Conservation (phyloP, 2,113 vertebrate species). For the Corydoras sp. region DNA sequence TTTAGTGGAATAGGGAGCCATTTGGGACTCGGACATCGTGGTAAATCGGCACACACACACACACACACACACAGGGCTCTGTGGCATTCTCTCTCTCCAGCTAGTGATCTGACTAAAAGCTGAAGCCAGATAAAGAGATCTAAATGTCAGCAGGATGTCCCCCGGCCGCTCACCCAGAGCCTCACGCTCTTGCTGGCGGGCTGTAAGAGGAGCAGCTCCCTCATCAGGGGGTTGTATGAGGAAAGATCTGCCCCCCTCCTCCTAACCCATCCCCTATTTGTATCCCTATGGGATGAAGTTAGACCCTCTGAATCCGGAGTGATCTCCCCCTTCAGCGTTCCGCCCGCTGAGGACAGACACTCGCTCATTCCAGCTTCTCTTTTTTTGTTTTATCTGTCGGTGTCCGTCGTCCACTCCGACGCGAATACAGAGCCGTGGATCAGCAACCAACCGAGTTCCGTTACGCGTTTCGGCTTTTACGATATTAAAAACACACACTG, state of each 20-base stretch:
- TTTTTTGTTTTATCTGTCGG: too few relatives aligned
- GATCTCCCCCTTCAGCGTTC: constrained; percentile 77
- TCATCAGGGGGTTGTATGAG: constrained; percentile 88
- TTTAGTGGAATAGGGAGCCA: too few relatives aligned
- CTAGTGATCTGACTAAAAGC: constrained; percentile 73
- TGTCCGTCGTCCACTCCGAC: too few relatives aligned
- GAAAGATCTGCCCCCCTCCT: constrained; percentile 86
- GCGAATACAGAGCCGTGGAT: too few relatives aligned
- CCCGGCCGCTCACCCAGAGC: constrained; percentile 92
- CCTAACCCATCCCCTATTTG: constrained; percentile 64
- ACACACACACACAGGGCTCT: constrained; percentile 39
- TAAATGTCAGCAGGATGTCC: constrained; percentile 87
- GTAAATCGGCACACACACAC: neutral
- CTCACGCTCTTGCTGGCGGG: constrained; percentile 79
- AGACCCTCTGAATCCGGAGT: constrained; percentile 90
- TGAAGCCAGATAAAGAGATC: constrained; percentile 90
- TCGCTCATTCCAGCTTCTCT: constrained; percentile 85
- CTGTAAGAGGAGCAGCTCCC: constrained; percentile 75
- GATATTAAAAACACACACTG: too few relatives aligned
- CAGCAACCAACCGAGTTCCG: too few relatives aligned
- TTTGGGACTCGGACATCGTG: neutral
- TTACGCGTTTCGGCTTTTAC: too few relatives aligned
- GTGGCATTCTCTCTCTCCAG: constrained; percentile 51
- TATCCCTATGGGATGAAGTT: constrained; percentile 75
- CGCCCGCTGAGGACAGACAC: constrained; percentile 85